A percentile compares a stretch with the other conserved stretches of the same genome.
Evolutionary conservation across 2,888 invertebrate species (phyloP).

Genomic region (Drosophila affinis): DNA sequence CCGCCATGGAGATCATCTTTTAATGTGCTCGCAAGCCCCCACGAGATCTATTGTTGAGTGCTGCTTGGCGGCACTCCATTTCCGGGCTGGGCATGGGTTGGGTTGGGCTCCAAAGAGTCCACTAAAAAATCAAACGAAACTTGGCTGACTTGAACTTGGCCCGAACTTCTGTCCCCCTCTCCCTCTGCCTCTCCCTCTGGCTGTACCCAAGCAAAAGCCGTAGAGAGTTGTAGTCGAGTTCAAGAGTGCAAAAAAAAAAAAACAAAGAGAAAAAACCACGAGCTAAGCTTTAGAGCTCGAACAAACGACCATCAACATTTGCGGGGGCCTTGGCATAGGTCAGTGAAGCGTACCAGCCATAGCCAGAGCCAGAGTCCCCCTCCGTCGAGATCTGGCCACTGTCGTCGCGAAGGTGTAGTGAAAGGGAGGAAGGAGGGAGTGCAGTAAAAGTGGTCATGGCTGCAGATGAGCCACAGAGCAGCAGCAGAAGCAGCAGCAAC

Average conservation of each 20-base stretch:
- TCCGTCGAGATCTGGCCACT: neutral
- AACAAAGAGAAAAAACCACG: slow-evolving; percentile 25
- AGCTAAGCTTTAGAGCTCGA: no score
- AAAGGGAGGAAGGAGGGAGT: slow-evolving; percentile 20
- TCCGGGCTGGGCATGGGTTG: slow-evolving; percentile 5
- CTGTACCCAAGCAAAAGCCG: slow-evolving; percentile 4
- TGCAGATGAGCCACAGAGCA: slow-evolving; percentile 62
- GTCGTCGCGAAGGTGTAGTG: neutral
- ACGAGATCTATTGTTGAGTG: slow-evolving; percentile 5
- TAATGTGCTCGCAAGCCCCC: neutral
- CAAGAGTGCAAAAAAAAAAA: slow-evolving; percentile 63
- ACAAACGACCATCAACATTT: slow-evolving; percentile 16
- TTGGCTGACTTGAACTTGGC: slow-evolving; percentile 66
- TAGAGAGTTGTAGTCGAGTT: slow-evolving; percentile 41
- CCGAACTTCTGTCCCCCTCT: no score
- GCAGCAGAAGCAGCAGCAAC: slow-evolving; percentile 18
- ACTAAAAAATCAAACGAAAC: slow-evolving; percentile 47
- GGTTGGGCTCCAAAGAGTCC: neutral
- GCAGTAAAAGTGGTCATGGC: slow-evolving; percentile 66
- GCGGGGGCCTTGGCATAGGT: slow-evolving; percentile 61
- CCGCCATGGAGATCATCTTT: slow-evolving; percentile 20
- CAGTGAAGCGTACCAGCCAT: slow-evolving; percentile 61
- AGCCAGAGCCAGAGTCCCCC: neutral
- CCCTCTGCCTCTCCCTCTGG: no score
- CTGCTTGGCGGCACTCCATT: neutral